A percentile compares a stretch with the other conserved stretches of the same genome.
These are phyloP conservation scores for Megaceryle alcyon DNA, from an alignment of 2,797 vertebrate species.

Conservation along the genomic window DNA sequence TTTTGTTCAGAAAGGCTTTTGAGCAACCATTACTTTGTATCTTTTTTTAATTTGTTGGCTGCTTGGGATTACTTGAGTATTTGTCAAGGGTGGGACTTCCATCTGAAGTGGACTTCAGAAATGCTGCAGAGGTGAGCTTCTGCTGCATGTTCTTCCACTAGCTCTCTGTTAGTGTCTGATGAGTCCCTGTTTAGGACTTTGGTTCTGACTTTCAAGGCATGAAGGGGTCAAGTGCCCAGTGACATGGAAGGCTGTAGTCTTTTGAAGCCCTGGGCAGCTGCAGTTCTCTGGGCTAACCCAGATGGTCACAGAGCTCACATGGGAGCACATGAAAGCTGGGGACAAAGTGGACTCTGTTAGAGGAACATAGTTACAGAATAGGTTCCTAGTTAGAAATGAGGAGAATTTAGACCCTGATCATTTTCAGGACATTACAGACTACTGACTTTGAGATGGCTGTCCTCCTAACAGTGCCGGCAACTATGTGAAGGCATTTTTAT, in stretches of 20 bases:
- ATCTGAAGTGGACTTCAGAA: not conserved
- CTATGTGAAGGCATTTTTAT: not conserved
- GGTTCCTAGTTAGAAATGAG: not conserved
- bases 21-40: not conserved
- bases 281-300: not conserved
- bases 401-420: not conserved
- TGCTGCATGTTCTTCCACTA: not conserved
- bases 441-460: not conserved
- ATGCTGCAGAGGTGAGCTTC: not conserved
- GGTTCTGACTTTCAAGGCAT: rapidly evolving
- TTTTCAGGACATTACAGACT: not conserved
- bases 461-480: not conserved
- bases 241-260: rapidly evolving
- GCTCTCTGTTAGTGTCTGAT: not conserved
- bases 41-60: not conserved
- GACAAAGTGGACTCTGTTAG: not conserved
- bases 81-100: not conserved
- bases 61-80: not conserved
- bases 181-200: not conserved
- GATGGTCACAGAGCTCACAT: not conserved
- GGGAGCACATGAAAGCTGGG: not conserved
- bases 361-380: not conserved
- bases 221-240: not conserved
- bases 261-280: not conserved
- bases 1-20: slow-evolving; percentile 20